These are phyloP conservation scores for Butorides virescens DNA, from an alignment of 2,113 vertebrate species.

Conservation along the genomic window DNA sequence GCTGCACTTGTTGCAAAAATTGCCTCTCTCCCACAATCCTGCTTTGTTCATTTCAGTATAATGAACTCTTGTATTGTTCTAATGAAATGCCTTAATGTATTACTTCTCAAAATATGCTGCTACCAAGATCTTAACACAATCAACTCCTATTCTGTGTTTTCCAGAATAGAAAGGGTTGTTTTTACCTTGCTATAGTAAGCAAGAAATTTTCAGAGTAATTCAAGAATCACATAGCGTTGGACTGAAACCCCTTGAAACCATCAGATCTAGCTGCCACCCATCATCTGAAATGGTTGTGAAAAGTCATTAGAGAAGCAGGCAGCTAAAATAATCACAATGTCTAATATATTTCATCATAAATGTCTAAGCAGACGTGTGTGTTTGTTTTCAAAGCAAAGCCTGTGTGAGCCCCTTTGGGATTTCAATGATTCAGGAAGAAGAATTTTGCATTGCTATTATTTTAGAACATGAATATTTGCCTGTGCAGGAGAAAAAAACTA, in stretches of 20 bases:
- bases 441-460: background rate
- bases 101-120: background rate
- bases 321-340: background rate
- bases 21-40: background rate
- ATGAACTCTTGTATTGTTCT: background rate
- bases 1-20: background rate
- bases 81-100: background rate
- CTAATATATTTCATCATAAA: background rate
- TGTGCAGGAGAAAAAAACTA: background rate
- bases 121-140: background rate
- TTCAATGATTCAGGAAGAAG: background rate
- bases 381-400: background rate
- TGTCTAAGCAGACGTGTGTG: background rate
- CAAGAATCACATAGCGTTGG: background rate
- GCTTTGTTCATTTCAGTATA: background rate
- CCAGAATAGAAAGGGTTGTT: background rate
- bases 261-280: background rate
- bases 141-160: constrained; percentile 9
- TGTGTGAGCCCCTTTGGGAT: background rate
- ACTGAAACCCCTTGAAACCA: background rate
- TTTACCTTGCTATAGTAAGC: background rate
- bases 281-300: background rate
- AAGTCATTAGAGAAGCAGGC: background rate
- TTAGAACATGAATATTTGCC: background rate
- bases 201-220: background rate